Evolutionary conservation across 1,140 invertebrate genomes (phyloP).

Genomic region (Bilobella aurantiaca): DNA sequence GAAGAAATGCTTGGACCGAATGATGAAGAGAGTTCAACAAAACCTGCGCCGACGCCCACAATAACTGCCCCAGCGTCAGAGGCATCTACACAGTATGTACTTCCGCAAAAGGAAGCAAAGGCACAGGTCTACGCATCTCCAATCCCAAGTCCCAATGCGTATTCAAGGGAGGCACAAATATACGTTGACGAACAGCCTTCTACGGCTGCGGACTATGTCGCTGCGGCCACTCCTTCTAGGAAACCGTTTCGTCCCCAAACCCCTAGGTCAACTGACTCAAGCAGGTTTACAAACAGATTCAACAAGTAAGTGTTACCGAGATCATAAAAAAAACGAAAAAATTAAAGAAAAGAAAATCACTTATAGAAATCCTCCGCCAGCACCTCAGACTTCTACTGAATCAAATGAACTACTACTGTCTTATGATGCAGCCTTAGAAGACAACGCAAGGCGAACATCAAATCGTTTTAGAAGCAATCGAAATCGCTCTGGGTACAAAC

Average conservation of each 20-base stretch:
- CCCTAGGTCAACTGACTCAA: constrained; percentile 15
- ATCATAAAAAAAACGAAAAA: no score
- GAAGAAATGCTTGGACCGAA: neutral
- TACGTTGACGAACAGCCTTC: constrained; percentile 29
- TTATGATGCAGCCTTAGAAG: neutral
- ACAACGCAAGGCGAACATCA: neutral
- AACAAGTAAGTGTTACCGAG: constrained; percentile 1
- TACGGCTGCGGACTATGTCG: constrained; percentile 25
- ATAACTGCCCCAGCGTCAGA: constrained; percentile 29
- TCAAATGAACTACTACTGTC: constrained; percentile 27
- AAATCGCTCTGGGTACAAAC: neutral
- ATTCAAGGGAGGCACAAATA: constrained; percentile 27
- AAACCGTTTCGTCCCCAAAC: constrained; percentile 22
- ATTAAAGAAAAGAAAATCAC: no score
- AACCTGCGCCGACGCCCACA: constrained; percentile 8
- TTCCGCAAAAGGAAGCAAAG: constrained; percentile 27
- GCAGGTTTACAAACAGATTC: constrained; percentile 26
- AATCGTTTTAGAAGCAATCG: neutral
- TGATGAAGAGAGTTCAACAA: neutral
- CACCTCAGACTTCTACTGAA: constrained; percentile 23
- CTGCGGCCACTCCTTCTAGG: constrained; percentile 28
- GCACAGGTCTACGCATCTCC: constrained; percentile 31
- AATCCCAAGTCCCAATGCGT: constrained; percentile 28
- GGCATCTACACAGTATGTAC: constrained; percentile 31
- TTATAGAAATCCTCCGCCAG: no score